Evolutionary conservation across 2,888 invertebrate species (phyloP), one percentile per base, ranked within the genome.

Genomic region (Gandaritis pyraliata): DNA sequence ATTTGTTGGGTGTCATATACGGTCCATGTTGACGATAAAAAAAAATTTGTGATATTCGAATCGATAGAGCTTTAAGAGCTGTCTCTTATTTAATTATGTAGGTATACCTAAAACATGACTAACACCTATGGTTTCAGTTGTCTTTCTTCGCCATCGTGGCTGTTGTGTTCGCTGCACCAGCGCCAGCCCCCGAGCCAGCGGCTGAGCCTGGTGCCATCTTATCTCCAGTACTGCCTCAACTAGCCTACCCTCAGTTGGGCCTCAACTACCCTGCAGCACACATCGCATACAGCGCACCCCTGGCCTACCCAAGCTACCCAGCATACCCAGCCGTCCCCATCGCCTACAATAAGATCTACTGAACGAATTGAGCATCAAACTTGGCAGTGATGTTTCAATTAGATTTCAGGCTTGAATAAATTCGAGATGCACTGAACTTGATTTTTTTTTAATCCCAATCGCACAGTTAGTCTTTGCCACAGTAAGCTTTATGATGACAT

Each of bases 181-280:
- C 77, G n/a, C 83, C 83, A 3, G 80, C 77, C 0, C 77, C 82
- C 1, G 77, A 76, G 29, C 81, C 79, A 1, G 73, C 69, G 5
- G 71, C 72, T 1, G 58, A 71, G 23, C 61, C 75, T n/a, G 63
- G 63, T 12, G 41, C 75, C 4, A 43, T 62, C 36, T 46, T 62
- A 15, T 16, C 60, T 65, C 13, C 49, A 71, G 33, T 53, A 70
- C 18, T 78, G 71, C 72, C 68, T 66, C 43, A 61, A 15, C 1
- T 55, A 18, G 61, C 68, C 73, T n/a, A 54, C 74, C 74, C 6
- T 48, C 75, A 46, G 64, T 68, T 74, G 15, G 65, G 71, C 30
- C 71, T 50, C 15, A 38, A 73, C 12, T 47, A 71, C 15, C 74
- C 74, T 41, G 75, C 29, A 39, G 73, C 74, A 58, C 61, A 69